Percentiles rank a stretch among this genome's conserved stretches.
Evolutionary conservation across 2,113 vertebrate genomes (phyloP).

Genomic region (Lagenorhynchus albirostris): DNA sequence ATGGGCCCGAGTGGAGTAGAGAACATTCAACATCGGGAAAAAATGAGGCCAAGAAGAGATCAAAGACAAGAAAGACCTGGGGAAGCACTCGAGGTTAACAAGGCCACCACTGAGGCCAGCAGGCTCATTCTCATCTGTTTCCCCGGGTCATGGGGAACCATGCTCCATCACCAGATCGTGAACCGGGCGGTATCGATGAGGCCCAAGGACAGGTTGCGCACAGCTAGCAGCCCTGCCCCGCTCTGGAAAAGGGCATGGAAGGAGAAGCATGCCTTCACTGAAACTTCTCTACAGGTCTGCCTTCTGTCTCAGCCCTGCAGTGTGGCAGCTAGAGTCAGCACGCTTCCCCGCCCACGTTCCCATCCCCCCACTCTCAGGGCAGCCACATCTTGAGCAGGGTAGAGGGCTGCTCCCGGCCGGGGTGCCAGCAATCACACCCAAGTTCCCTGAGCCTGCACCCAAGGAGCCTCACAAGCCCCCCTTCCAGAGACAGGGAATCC

Average conservation of each 20-base stretch:
- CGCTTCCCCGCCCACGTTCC: accelerated
- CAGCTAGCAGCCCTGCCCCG: accelerated
- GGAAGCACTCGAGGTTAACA: neutral
- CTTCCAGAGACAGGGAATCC: neutral
- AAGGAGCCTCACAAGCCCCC: neutral
- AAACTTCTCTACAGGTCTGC: neutral
- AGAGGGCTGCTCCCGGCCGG: neutral
- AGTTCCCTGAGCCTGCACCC: neutral
- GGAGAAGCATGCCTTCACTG: accelerated
- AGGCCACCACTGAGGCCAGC: neutral
- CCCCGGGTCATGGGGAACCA: neutral
- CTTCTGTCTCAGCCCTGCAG: neutral
- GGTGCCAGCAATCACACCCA: neutral
- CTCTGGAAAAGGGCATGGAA: neutral
- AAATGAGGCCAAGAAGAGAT: neutral
- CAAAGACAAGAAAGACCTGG: neutral
- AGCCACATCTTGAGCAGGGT: neutral
- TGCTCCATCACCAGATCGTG: neutral
- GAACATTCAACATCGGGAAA: accelerated
- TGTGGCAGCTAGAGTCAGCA: neutral
- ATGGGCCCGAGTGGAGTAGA: neutral
- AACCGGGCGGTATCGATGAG: accelerated
- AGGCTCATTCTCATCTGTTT: neutral
- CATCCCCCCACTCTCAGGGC: neutral
- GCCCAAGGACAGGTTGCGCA: neutral